These are phyloP conservation scores for Chiridota heheva DNA, from an alignment of 35 echinoderm and acorn worm species.

Conservation along the genomic window DNA sequence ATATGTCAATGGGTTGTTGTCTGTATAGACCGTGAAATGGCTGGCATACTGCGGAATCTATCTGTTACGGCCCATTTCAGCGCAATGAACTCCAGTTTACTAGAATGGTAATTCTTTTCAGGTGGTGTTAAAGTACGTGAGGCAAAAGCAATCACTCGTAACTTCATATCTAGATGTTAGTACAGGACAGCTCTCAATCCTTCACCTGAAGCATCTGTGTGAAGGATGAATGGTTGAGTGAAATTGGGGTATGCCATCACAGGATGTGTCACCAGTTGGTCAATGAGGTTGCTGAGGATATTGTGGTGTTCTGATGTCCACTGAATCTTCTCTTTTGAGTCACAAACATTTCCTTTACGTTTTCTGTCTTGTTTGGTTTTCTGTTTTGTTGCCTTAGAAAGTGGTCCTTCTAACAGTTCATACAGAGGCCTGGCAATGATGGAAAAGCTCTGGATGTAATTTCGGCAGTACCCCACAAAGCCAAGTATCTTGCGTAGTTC, in stretches of 20 bases:
- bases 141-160: constrained; percentile 45
- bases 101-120: constrained; percentile 63
- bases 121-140: constrained; percentile 40
- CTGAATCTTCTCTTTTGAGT: not conserved
- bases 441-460: constrained; percentile 33
- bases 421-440: constrained; percentile 39
- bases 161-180: constrained; percentile 28
- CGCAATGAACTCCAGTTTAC: constrained; percentile 38
- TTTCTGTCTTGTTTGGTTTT: not conserved
- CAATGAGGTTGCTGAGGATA: not conserved
- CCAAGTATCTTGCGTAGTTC: constrained; percentile 38
- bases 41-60: too few relatives aligned
- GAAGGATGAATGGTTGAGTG: constrained; percentile 21
- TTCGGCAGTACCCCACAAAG: constrained; percentile 27
- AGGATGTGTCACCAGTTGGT: constrained; percentile 5
- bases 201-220: constrained; percentile 39
- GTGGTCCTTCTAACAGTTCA: too few relatives aligned
- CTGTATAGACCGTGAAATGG: not conserved
- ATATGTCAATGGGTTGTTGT: constrained; percentile 43
- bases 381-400: not conserved
- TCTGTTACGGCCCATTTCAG: constrained; percentile 16
- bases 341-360: not conserved
- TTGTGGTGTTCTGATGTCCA: constrained; percentile 4
- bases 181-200: constrained; percentile 56
- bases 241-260: constrained; percentile 57